phyloP scores from a whole-genome alignment of 2,888 invertebrate genomes.

The Flabesymbios commensalis region DNA sequence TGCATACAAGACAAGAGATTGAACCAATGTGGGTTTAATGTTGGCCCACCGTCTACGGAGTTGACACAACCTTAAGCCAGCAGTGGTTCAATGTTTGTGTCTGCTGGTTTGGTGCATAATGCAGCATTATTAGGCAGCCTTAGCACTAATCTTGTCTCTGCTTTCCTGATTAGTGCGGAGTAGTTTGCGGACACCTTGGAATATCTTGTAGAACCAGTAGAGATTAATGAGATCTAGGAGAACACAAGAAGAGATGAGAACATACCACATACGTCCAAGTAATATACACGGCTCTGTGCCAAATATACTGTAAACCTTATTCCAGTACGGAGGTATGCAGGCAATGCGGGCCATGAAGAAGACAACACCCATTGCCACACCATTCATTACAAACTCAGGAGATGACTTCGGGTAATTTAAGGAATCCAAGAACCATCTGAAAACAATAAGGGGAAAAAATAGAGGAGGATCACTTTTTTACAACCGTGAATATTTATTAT shows the following conservation, averaged over 20 bases:
- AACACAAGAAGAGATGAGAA: slow-evolving; percentile 52
- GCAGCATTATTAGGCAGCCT: too few species aligned
- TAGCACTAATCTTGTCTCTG: too few species aligned
- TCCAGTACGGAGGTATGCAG: slow-evolving; percentile 57
- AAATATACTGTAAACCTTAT: slow-evolving; percentile 45
- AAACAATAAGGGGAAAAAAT: slow-evolving; percentile 15
- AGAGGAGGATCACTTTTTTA: too few species aligned
- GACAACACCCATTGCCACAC: slow-evolving; percentile 54
- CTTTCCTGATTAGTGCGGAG: slow-evolving; percentile 1
- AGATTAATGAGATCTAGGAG: slow-evolving; percentile 55
- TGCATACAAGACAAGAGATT: too few species aligned
- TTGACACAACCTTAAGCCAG: too few species aligned
- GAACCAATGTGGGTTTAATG: too few species aligned
- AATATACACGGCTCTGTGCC: slow-evolving; percentile 43
- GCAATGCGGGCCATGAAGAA: slow-evolving; percentile 56
- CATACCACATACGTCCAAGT: slow-evolving; percentile 52
- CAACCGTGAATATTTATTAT: too few species aligned
- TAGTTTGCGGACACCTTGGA: slow-evolving; percentile 46
- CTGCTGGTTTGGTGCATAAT: too few species aligned
- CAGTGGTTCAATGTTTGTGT: too few species aligned
- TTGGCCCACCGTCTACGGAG: too few species aligned
- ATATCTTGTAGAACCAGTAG: slow-evolving; percentile 57
- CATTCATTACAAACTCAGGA: slow-evolving; percentile 48
- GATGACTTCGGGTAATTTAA: slow-evolving; percentile 45
- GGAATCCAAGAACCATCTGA: slow-evolving; percentile 56